A percentile compares a stretch with the other conserved stretches of the same genome.
phyloP scores from a whole-genome alignment of 2,888 invertebrate genomes.

The Cremastinae sp. region DNA sequence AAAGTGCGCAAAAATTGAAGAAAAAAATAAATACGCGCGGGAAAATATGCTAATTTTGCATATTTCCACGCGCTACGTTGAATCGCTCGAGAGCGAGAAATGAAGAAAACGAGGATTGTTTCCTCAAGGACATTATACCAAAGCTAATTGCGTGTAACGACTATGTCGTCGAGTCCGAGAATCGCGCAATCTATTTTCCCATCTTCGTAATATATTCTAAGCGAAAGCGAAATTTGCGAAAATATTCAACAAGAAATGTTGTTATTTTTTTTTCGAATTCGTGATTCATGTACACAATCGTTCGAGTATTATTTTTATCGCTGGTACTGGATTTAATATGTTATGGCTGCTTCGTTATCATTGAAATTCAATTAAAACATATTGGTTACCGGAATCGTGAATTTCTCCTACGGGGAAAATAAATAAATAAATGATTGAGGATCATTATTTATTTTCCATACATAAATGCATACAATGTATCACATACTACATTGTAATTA shows the following conservation, averaged over 20 bases:
- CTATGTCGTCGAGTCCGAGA: constrained; percentile 65
- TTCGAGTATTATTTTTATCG: not conserved
- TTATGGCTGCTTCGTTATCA: not conserved
- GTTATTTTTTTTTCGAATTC: too few relatives aligned
- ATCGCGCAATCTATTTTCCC: constrained; percentile 32
- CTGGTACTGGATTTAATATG: not conserved
- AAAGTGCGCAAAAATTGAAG: too few relatives aligned
- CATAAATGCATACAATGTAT: too few relatives aligned
- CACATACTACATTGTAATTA: too few relatives aligned
- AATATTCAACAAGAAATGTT: too few relatives aligned
- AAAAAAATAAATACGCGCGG: not conserved
- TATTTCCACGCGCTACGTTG: not conserved
- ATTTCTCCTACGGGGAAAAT: not conserved
- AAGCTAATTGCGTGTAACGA: constrained; percentile 76
- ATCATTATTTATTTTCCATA: too few relatives aligned
- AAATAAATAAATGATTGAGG: too few relatives aligned
- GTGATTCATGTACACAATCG: too few relatives aligned
- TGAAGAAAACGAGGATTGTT: constrained; percentile 21
- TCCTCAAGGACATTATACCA: constrained; percentile 71
- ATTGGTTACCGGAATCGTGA: not conserved
- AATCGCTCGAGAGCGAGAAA: constrained; percentile 10
- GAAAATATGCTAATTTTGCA: not conserved
- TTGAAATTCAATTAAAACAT: not conserved
- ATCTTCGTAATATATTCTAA: not conserved
- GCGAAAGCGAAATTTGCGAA: too few relatives aligned